A percentile compares a stretch with the other conserved stretches of the same genome.
These are phyloP conservation scores for Monochamus saltuarius DNA, from an alignment of 1,140 invertebrate species.

Conservation along the genomic window DNA sequence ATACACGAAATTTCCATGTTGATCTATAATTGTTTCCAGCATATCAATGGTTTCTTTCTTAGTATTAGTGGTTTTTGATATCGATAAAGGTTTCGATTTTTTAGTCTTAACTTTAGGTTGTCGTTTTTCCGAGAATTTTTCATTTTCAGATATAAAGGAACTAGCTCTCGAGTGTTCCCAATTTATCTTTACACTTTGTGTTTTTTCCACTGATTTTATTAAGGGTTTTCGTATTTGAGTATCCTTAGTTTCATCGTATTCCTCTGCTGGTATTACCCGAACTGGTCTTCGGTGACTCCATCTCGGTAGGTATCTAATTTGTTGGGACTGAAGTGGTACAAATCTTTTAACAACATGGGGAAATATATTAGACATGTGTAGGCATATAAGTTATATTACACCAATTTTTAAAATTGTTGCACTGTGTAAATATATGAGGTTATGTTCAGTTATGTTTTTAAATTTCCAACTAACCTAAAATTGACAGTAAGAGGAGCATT, in stretches of 20 bases:
- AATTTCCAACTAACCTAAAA: no score
- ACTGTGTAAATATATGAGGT: no score
- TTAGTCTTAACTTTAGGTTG: background rate
- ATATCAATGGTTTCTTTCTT: constrained; percentile 9
- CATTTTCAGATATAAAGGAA: no score
- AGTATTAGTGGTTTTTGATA: constrained; percentile 6
- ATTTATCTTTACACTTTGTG: background rate
- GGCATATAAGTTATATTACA: no score
- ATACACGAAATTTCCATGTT: constrained; percentile 56
- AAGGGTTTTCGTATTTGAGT: background rate
- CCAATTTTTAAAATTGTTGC: no score
- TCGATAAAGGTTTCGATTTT: constrained; percentile 9
- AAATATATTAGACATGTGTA: no score
- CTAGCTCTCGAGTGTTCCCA: background rate
- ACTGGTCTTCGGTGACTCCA: constrained; percentile 8
- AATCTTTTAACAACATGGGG: no score
- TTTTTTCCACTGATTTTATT: background rate
- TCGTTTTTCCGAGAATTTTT: background rate
- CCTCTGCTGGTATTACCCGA: constrained; percentile 12
- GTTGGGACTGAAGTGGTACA: no score
- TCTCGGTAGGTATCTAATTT: background rate
- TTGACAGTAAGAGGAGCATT: no score
- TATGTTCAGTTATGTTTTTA: no score
- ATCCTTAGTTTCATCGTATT: constrained; percentile 18
- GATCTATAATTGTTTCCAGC: constrained; percentile 54